phyloP scores from a whole-genome alignment of 2,113 vertebrate species.

The Pangasianodon gigas region DNA sequence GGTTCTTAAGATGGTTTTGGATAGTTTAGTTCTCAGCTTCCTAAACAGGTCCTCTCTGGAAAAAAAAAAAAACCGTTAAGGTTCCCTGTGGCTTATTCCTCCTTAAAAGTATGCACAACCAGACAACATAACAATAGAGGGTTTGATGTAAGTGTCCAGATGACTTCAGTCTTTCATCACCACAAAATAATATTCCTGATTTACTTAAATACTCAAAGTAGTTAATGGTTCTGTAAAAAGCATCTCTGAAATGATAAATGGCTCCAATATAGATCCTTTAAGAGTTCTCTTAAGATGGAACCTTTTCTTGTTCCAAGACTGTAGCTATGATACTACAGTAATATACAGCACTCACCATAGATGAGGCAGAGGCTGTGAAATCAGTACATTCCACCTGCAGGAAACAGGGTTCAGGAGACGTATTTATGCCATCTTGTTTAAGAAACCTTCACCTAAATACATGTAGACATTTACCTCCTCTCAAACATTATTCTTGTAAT shows the following conservation, averaged over 20 bases:
- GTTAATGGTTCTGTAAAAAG: neutral
- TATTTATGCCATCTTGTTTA: neutral
- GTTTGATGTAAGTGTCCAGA: neutral
- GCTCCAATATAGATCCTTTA: neutral
- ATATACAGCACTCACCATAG: neutral
- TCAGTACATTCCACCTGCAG: constrained; percentile 19
- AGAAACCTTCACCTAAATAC: constrained; percentile 19
- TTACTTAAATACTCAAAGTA: neutral
- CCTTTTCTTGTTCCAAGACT: neutral
- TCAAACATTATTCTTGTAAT: constrained; percentile 14
- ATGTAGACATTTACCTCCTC: constrained; percentile 36
- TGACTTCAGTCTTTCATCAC: neutral
- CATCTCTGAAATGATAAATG: neutral
- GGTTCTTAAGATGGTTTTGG: neutral
- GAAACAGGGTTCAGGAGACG: neutral
- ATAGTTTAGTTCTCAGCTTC: neutral
- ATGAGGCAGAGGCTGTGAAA: neutral
- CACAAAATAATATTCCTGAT: neutral
- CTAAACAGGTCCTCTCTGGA: neutral
- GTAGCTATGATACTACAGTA: neutral
- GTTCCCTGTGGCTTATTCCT: neutral
- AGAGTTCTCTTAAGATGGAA: neutral
- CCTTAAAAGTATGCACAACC: no score
- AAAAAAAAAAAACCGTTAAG: neutral
- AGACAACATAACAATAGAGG: no score